Conservation (phyloP, 2,113 vertebrate species). For the Origma solitaria region DNA sequence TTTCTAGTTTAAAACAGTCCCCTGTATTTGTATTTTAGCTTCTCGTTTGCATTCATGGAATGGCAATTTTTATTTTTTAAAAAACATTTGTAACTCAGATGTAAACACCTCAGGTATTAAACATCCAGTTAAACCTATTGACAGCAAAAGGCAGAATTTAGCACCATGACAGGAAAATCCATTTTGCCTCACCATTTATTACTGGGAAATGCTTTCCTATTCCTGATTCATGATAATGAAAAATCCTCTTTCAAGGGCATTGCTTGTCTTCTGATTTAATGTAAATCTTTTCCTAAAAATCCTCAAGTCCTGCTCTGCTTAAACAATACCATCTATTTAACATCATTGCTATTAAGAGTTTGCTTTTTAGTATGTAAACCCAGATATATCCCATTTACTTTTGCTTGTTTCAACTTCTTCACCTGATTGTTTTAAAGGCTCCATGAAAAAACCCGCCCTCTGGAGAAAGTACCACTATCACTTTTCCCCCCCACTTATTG, state of each 20-base stretch:
- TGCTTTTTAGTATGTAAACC: background rate
- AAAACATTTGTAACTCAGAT: background rate
- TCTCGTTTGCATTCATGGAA: background rate
- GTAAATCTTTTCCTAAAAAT: background rate
- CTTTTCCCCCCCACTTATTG: background rate
- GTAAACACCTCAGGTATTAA: background rate
- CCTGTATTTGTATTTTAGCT: background rate
- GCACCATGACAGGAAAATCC: background rate
- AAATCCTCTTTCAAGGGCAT: background rate
- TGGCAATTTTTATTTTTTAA: background rate
- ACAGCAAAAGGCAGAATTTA: background rate
- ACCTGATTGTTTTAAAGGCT: background rate
- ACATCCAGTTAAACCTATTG: background rate
- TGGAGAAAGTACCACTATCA: background rate
- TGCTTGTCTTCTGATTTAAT: background rate
- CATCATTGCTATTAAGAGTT: background rate
- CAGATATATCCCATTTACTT: background rate
- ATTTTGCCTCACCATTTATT: constrained; percentile 7
- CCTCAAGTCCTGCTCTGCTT: background rate
- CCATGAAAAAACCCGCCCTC: background rate
- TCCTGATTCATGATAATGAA: background rate
- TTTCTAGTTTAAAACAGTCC: background rate
- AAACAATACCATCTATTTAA: background rate
- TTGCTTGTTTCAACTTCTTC: background rate
- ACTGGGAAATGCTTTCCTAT: background rate